Conservation (phyloP, 1,140 invertebrate genomes). For the Caenorhabditis brenneri region DNA sequence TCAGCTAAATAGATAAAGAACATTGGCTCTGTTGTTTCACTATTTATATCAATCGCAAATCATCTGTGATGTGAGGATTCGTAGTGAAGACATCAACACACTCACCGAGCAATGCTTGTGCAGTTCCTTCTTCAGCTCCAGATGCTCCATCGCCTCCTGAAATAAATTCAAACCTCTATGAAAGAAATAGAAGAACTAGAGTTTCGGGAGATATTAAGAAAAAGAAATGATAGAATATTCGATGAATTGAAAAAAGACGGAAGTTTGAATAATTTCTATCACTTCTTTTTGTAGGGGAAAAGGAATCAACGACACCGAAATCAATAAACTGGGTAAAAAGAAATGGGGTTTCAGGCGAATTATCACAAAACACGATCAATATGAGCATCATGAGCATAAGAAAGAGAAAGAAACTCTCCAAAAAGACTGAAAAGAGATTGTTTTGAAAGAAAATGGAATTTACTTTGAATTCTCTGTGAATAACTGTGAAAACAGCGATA, state of each 20-base stretch:
- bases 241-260: neutral
- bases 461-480: too few species aligned
- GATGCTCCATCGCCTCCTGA: conserved; percentile 60
- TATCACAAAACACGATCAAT: conserved; percentile 30
- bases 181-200: conserved; percentile 31
- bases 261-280: neutral
- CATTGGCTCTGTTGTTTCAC: neutral
- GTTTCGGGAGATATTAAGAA: neutral
- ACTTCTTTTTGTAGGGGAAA: neutral
- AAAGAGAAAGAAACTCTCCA: neutral
- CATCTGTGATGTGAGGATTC: neutral
- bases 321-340: neutral
- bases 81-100: conserved; percentile 48
- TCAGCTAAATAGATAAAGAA: too few species aligned
- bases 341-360: neutral
- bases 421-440: neutral
- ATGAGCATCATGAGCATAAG: neutral
- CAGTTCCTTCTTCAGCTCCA: conserved; percentile 66
- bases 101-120: conserved; percentile 64
- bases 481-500: conserved; percentile 17
- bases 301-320: neutral
- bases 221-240: neutral
- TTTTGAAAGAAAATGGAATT: neutral
- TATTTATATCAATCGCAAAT: neutral
- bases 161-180: conserved; percentile 50